These are phyloP conservation scores for Bos indicus DNA, from an alignment of 2,113 vertebrate species.

Conservation along the genomic window DNA sequence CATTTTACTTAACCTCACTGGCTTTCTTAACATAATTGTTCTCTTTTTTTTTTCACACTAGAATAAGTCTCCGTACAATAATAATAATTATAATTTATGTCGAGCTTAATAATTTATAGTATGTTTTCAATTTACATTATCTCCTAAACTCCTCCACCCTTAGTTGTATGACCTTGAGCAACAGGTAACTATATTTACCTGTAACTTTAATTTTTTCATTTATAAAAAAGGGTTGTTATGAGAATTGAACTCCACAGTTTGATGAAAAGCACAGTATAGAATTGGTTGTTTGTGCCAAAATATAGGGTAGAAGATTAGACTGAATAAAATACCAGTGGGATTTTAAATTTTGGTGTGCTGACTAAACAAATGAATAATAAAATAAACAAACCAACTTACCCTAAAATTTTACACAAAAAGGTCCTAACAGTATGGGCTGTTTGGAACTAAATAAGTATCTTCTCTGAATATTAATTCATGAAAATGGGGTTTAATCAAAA, in stretches of 20 bases:
- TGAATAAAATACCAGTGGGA: conserved; percentile 48
- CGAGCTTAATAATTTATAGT: not conserved
- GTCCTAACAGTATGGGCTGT: not conserved
- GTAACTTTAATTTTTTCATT: not conserved
- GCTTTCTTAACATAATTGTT: not conserved
- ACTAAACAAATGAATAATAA: not conserved
- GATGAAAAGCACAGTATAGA: not conserved
- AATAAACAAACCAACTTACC: not conserved
- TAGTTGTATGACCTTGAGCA: not conserved
- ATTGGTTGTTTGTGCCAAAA: not conserved
- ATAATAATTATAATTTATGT: not conserved
- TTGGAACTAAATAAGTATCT: conserved; percentile 21
- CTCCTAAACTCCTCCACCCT: not conserved
- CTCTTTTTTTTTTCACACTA: not conserved
- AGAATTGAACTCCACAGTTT: not conserved
- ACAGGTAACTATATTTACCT: not conserved
- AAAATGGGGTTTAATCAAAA: conserved; percentile 43
- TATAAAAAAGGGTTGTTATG: not conserved
- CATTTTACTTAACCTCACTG: not conserved
- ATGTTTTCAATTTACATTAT: not conserved
- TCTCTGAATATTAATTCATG: not conserved
- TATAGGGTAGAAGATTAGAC: not conserved
- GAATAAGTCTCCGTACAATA: not conserved
- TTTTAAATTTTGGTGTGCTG: conserved; percentile 37
- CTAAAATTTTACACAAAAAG: conserved; percentile 26